Base-by-base conservation (phyloP, 1,140 invertebrate species). In the Metopolophium dirhodum region DNA sequence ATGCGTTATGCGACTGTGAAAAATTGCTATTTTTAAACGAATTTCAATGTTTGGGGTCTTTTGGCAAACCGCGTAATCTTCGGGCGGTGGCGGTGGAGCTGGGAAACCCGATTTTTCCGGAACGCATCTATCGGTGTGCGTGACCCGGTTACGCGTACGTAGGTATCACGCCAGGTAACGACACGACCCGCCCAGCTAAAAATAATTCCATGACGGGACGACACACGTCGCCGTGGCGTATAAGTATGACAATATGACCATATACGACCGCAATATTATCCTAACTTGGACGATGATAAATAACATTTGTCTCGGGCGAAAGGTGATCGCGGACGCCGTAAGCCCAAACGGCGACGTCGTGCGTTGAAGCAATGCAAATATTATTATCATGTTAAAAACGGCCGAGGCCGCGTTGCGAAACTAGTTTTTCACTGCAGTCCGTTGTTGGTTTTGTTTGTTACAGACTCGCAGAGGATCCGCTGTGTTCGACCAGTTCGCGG, bases 1-100 rank as follows among this genome's bases (percentile, higher is more conserved):
- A n/a, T 37, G 30, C n/a, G 18, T 61, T 7, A 77, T 8, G 20
- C 35, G 35, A 41, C 37, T 45, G 37, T 47, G 41, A 47, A 47
- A 87, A n/a, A 49, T 30, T 7, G 14, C 45, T 87, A 87, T 87
- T 87, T 87, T 87, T 87, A 87, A 87, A 87, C 45, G 41, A 47
- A 87, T 87, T 87, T 87, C 85, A 49, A 87, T 87, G 45, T 49
- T 47, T 87, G 45, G 4, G 11, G 45, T 4, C 1, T 87, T 87
- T 87, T 87, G 85, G 85, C 85, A 87, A 49, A n/a, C 85, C 23
- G 4, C 30, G 61, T 77, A 77, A 77, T 77, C n/a, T 77, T 77
- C 14, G 61, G 61, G 61, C 30, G 61, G 51, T 54, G 51, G 30
- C 9, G 45, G 26, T 30, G 45, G 85, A 45, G 26, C 18, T 85